These are phyloP conservation scores for Echinarachnius parma DNA, from an alignment of 53 echinoderm and acorn worm species.

Conservation along the genomic window DNA sequence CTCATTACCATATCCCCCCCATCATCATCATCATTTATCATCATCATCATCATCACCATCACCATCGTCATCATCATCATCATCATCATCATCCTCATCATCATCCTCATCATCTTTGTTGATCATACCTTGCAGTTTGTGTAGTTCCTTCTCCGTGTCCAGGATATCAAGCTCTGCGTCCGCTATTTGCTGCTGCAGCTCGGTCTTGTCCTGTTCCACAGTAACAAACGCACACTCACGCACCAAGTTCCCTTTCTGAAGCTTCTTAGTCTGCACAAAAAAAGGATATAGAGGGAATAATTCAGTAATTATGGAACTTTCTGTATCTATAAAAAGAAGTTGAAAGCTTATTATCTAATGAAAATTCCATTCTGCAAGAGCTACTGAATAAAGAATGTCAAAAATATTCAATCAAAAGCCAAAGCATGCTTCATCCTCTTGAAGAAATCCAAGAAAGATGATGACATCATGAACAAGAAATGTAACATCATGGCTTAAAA, in stretches of 20 bases:
- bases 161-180: conserved; percentile 61
- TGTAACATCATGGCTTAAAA: too few relatives aligned
- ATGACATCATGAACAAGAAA: too few relatives aligned
- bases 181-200: conserved; percentile 72
- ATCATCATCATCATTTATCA: not conserved
- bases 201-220: conserved; percentile 53
- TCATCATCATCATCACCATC: conserved; percentile 14
- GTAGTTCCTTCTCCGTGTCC: conserved; percentile 55
- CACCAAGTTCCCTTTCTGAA: conserved; percentile 59
- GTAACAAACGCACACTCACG: conserved; percentile 53
- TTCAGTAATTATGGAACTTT: too few relatives aligned
- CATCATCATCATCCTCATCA: conserved; percentile 22
- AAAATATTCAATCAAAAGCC: too few relatives aligned
- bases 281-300: not conserved
- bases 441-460: too few relatives aligned
- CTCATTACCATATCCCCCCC: not conserved
- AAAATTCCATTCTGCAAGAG: too few relatives aligned
- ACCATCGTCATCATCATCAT: conserved; percentile 27
- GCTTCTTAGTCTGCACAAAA: conserved; percentile 43
- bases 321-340: too few relatives aligned
- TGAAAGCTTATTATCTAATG: too few relatives aligned
- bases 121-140: conserved; percentile 61
- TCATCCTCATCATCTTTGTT: not conserved
- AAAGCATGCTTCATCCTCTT: too few relatives aligned
- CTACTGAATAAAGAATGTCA: too few relatives aligned